Conservation (phyloP, 2,888 invertebrate genomes). For the Melanchra persicariae region DNA sequence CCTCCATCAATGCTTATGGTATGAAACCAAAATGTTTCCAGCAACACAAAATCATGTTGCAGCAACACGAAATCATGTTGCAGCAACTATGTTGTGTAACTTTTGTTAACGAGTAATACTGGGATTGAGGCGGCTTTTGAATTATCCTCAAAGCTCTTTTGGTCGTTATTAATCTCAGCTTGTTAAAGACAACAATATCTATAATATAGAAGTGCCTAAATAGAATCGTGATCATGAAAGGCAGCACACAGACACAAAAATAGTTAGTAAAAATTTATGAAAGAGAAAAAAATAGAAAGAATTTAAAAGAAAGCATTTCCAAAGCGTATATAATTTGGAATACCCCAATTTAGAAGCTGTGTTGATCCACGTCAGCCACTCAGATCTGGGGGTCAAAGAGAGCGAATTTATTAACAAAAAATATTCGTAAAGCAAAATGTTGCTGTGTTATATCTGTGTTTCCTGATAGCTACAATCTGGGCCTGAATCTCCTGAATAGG, state of each 20-base stretch:
- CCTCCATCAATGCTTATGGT: too few species aligned
- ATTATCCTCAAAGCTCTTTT: too few species aligned
- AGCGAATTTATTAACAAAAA: neutral
- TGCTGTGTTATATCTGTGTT: neutral
- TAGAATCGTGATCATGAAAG: neutral
- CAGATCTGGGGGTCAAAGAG: constrained; percentile 57
- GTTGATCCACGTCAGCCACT: constrained; percentile 64
- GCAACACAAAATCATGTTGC: too few species aligned
- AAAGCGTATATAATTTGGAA: constrained; percentile 16
- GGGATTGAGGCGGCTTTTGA: too few species aligned
- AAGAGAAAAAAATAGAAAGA: constrained; percentile 12
- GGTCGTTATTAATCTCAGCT: too few species aligned
- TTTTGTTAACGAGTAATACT: too few species aligned
- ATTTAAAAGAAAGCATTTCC: neutral
- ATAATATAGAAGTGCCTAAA: neutral
- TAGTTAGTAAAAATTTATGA: neutral
- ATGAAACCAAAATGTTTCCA: too few species aligned
- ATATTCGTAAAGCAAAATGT: neutral
- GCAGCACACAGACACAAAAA: neutral
- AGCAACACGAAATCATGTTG: too few species aligned
- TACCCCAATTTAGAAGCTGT: constrained; percentile 64
- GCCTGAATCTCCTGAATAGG: too few species aligned
- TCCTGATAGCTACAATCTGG: too few species aligned
- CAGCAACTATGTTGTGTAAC: too few species aligned
- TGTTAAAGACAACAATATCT: too few species aligned